phyloP scores from a whole-genome alignment of 2,888 invertebrate genomes.

The Sphinx pinastri region DNA sequence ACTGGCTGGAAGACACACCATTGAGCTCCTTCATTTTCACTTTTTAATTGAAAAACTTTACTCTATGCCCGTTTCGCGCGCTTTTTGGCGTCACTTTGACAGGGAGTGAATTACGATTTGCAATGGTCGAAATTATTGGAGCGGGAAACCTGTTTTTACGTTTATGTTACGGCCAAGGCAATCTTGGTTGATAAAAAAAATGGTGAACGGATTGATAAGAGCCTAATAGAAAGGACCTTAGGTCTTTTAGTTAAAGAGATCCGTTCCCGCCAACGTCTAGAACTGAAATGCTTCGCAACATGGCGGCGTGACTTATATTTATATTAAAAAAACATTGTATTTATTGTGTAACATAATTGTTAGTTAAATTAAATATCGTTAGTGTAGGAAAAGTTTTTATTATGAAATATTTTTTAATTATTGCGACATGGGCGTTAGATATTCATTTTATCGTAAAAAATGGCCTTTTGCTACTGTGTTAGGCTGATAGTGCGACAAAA shows the following conservation, averaged over 20 bases:
- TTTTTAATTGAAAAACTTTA: slow-evolving; percentile 41
- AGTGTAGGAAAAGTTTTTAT: slow-evolving; percentile 7
- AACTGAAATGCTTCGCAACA: slow-evolving; percentile 42
- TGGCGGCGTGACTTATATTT: slow-evolving; percentile 45
- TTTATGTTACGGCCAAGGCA: slow-evolving; percentile 64
- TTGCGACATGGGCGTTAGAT: slow-evolving; percentile 35
- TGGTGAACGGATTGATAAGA: slow-evolving; percentile 42
- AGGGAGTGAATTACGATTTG: slow-evolving; percentile 49
- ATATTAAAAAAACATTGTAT: slow-evolving; percentile 43
- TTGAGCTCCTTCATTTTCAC: slow-evolving; percentile 73
- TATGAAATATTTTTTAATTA: slow-evolving; percentile 31
- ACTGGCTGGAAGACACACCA: slow-evolving; percentile 59
- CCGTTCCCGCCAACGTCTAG: slow-evolving; percentile 40
- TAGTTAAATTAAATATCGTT: slow-evolving; percentile 23
- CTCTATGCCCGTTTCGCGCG: slow-evolving; percentile 59
- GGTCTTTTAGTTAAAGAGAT: slow-evolving; percentile 37
- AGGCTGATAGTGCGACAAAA: slow-evolving; percentile 8
- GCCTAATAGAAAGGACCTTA: slow-evolving; percentile 35
- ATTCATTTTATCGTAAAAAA: neutral
- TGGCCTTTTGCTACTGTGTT: slow-evolving; percentile 23
- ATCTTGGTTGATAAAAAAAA: slow-evolving; percentile 54
- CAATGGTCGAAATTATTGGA: slow-evolving; percentile 57
- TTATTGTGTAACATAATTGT: slow-evolving; percentile 34
- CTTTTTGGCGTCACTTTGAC: slow-evolving; percentile 77
- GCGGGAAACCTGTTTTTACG: slow-evolving; percentile 55